These are phyloP conservation scores for Cynodonichthys magdalenae DNA, from an alignment of 2,797 vertebrate genomes.

Conservation along the genomic window DNA sequence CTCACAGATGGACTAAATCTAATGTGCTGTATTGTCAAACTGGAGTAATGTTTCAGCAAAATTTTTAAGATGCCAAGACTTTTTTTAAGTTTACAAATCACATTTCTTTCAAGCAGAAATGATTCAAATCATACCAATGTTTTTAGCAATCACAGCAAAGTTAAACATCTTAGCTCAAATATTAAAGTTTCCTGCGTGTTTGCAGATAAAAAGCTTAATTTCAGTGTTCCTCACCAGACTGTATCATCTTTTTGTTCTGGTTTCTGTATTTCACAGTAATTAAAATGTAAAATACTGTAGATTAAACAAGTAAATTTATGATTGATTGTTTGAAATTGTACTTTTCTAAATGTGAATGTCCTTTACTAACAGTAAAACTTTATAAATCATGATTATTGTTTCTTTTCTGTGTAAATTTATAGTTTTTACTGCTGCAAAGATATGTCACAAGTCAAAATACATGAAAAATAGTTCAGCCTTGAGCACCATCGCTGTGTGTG, in stretches of 20 bases:
- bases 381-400: slow-evolving; percentile 59
- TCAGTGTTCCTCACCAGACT: slow-evolving; percentile 44
- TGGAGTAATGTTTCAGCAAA: background rate
- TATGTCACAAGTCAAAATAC: slow-evolving; percentile 13
- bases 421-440: background rate
- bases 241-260: slow-evolving; percentile 13
- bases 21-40: background rate
- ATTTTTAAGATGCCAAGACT: background rate
- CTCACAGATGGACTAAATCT: background rate
- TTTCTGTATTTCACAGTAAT: slow-evolving; percentile 42
- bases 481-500: background rate
- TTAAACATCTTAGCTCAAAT: slow-evolving; percentile 7
- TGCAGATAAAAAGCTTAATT: slow-evolving; percentile 30
- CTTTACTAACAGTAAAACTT: slow-evolving; percentile 35
- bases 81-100: slow-evolving; percentile 1
- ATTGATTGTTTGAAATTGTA: slow-evolving; percentile 16
- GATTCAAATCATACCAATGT: background rate
- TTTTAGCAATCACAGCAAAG: slow-evolving; percentile 17
- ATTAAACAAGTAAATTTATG: slow-evolving; percentile 45
- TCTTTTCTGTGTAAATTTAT: slow-evolving; percentile 14
- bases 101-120: background rate
- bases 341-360: slow-evolving; percentile 48
- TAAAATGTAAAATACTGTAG: slow-evolving; percentile 68
- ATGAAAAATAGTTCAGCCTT: slow-evolving; percentile 17
- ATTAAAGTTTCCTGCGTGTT: slow-evolving; percentile 11